phyloP scores from a whole-genome alignment of 2,888 invertebrate genomes.

The Epistrophe eligans region DNA sequence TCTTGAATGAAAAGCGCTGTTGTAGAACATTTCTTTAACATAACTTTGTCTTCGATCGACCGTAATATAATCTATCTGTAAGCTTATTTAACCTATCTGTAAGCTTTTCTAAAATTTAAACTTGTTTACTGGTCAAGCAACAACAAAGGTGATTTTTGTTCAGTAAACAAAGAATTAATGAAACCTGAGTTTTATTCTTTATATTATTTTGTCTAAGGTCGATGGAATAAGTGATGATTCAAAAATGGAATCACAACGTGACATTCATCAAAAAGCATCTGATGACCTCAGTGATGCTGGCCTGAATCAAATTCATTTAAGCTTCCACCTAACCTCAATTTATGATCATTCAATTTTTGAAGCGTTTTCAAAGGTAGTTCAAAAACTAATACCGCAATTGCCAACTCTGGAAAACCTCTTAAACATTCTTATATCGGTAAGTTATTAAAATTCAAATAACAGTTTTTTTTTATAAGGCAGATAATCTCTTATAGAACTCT shows the following conservation, averaged over 20 bases:
- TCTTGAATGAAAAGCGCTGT: too few species aligned
- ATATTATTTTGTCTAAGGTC: slow-evolving; percentile 85
- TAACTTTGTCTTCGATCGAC: too few species aligned
- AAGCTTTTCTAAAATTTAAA: too few species aligned
- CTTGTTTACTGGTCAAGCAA: too few species aligned
- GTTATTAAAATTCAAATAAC: slow-evolving; percentile 79
- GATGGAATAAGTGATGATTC: slow-evolving; percentile 99
- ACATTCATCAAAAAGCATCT: slow-evolving; percentile 98
- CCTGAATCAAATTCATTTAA: slow-evolving; percentile 93
- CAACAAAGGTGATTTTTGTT: too few species aligned
- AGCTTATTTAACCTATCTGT: too few species aligned
- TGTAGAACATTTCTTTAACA: too few species aligned
- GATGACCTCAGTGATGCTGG: slow-evolving; percentile 97
- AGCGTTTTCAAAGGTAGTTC: slow-evolving; percentile 99
- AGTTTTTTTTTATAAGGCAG: neutral
- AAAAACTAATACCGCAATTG: slow-evolving; percentile 98
- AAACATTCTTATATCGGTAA: slow-evolving; percentile 98
- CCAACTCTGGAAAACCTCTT: slow-evolving; percentile 98
- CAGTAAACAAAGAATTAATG: neutral
- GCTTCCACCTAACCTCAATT: slow-evolving; percentile 98
- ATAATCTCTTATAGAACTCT: slow-evolving; percentile 90
- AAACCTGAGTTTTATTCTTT: neutral
- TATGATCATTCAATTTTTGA: slow-evolving; percentile 99
- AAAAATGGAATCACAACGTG: slow-evolving; percentile 99
- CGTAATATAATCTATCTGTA: too few species aligned